Evolutionary conservation across 1,140 invertebrate genomes (phyloP), one percentile per base, ranked within the genome.

Genomic region (Schlechtendalia chinensis): DNA sequence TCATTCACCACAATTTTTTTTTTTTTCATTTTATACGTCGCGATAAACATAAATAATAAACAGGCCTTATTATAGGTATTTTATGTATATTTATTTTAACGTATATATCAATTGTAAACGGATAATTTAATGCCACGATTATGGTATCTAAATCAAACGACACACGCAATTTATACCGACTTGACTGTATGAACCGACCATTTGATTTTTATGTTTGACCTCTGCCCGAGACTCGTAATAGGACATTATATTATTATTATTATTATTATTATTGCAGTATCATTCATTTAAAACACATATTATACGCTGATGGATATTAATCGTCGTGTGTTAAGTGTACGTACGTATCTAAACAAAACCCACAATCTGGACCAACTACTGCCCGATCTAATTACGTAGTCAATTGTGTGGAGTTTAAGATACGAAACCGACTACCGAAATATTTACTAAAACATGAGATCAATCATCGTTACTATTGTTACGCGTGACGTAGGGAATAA

Each of bases 281-380:
- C 45, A 17, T 69, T 47, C 22, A 47, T 17, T 50, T 50, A 47
- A 22, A 69, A 50, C 45, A 39, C 12, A 39, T 4, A 65, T 54
- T 32, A 32, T 11, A 39, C 19, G 17, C 16, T 0, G 67, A 50
- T 1, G 67, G 67, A 27, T 69, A 50, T 69, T 69, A 69, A 50
- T 69, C 67, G 17, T 69, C 24, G 22, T 50, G 45, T 50, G 22
- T 50, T 50, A n/a, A n/a, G n/a, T n/a, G n/a, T n/a, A n/a, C n/a
- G n/a, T n/a, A 69, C 24, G 67, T 50, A 69, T 50, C 22, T 22
- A 69, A 69, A 69, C 24, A 69, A 69, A 69, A 69, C 45, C 0
- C 32, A n/a, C n/a, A n/a, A n/a, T n/a, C n/a, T n/a, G n/a, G n/a
- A n/a, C n/a, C n/a, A n/a, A n/a, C n/a, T n/a, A 45, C 14, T 11